These are phyloP conservation scores for Aphelenchoides avenae DNA, from an alignment of 1,140 invertebrate genomes.

Conservation along the genomic window DNA sequence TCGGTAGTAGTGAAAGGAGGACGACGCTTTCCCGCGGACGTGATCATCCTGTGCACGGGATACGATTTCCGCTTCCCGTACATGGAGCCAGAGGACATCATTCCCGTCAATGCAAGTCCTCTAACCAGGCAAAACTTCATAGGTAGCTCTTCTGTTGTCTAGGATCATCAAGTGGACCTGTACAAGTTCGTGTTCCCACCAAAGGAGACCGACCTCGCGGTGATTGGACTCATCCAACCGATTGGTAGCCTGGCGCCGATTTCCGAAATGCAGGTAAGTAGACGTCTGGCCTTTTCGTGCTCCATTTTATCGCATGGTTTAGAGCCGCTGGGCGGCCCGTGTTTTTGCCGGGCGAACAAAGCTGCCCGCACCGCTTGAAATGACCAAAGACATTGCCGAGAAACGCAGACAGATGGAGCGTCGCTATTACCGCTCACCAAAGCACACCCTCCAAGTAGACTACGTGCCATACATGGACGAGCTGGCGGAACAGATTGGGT, in stretches of 20 bases:
- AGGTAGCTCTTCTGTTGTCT: conserved; percentile 4
- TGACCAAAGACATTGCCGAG: conserved; percentile 60
- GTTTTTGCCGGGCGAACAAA: conserved; percentile 36
- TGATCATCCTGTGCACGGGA: conserved; percentile 61
- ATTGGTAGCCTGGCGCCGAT: conserved; percentile 64
- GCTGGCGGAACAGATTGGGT: conserved; percentile 60
- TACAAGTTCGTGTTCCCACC: conserved; percentile 64
- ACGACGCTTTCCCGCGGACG: conserved; percentile 47
- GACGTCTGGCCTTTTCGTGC: too few relatives aligned
- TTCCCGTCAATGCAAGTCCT: conserved; percentile 42
- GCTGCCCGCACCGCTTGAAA: conserved; percentile 51
- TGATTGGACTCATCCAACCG: conserved; percentile 65
- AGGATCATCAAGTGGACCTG: conserved; percentile 62
- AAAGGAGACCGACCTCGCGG: conserved; percentile 60
- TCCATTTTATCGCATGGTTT: conserved; percentile 16
- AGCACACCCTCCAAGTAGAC: conserved; percentile 58
- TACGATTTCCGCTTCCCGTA: conserved; percentile 62
- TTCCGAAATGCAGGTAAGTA: conserved; percentile 63
- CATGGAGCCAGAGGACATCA: conserved; percentile 44
- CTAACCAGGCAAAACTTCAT: conserved; percentile 18
- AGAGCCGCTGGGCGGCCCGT: conserved; percentile 46
- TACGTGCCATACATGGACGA: conserved; percentile 62
- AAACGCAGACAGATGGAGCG: conserved; percentile 39
- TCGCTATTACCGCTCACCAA: conserved; percentile 42
- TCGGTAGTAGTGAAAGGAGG: conserved; percentile 60